Evolutionary conservation across 37 sponge, comb jelly and placozoan species (phyloP), one percentile per base, ranked within the genome.

Genomic region (Beroe ovata): DNA sequence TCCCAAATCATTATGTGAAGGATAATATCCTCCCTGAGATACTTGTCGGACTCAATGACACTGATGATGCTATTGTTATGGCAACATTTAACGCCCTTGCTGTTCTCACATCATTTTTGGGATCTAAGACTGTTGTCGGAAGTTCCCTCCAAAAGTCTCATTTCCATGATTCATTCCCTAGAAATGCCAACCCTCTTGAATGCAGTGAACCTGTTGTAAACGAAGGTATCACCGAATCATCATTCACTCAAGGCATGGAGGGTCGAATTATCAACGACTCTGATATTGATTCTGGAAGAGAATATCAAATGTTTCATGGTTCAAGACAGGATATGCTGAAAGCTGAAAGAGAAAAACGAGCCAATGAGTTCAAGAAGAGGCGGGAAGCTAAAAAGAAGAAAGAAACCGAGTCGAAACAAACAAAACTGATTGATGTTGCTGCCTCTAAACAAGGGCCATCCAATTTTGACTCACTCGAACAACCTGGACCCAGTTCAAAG

Each of bases 61-160:
- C 84, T 42, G 84, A 77, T 77, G 84, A 77, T 41, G 84, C 84
- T 1, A 77, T 77, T 77, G 84, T 77, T 1, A 77, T 77, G 84
- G 84, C 84, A 8, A 77, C 84, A 3, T 77, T 77, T 54, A 39
- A 77, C 28, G 16, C 54, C 6, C 47, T 77, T 1, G 84, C 84
- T 36, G 84, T 77, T 38, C 47, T 77, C 2, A 77, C 84, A 8
- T 77, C 84, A 4, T 77, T 39, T 40, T 54, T 77, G 1, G 84
- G 84, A 22, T 30, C 84, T 8, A 38, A 30, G 16, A 77, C 84
- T 14, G 84, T 77, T n/a, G 84, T 77, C 28, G 84, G 84, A 4
- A 77, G 84, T 35, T 77, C 84, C 41, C 54, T 77, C 18, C 84
- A 77, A 23, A 77, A 77, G 28, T 77, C 84, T 14, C 84, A 77